Percentiles rank a stretch among this genome's conserved stretches.
These are phyloP conservation scores for Dryobotodes eremita DNA, from an alignment of 2,888 invertebrate genomes.

Conservation along the genomic window DNA sequence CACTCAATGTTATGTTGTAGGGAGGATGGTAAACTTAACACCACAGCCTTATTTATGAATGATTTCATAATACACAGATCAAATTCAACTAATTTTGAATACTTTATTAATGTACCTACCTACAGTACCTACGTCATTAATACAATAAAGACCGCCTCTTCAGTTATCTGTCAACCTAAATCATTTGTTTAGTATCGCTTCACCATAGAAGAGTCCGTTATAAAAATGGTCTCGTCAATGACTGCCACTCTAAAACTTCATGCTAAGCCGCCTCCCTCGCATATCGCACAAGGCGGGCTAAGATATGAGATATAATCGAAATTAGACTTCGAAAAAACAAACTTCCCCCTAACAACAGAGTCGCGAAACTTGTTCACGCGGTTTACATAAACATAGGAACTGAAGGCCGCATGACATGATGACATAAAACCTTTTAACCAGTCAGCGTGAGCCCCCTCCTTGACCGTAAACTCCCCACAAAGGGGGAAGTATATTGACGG, in stretches of 20 bases:
- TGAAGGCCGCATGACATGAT: slow-evolving; percentile 83
- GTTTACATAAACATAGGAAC: slow-evolving; percentile 82
- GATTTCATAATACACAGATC: slow-evolving; percentile 17
- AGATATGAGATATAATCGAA: slow-evolving; percentile 53
- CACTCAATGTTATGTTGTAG: slow-evolving; percentile 23
- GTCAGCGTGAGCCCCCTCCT: slow-evolving; percentile 62
- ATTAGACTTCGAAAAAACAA: slow-evolving; percentile 59
- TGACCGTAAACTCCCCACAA: slow-evolving; percentile 57
- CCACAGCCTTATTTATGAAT: slow-evolving; percentile 6
- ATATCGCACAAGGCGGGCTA: slow-evolving; percentile 44
- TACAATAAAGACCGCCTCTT: slow-evolving; percentile 8
- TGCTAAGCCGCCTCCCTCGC: slow-evolving; percentile 48
- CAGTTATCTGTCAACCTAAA: slow-evolving; percentile 3
- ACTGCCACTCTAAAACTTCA: slow-evolving; percentile 32
- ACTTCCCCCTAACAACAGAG: slow-evolving; percentile 71
- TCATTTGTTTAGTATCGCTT: slow-evolving; percentile 10
- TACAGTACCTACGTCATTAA: not conserved
- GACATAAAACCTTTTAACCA: slow-evolving; percentile 83
- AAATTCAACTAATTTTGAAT: not conserved
- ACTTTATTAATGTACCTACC: not conserved
- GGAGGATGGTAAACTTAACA: slow-evolving; percentile 32
- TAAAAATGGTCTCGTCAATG: slow-evolving; percentile 37
- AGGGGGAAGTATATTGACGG: slow-evolving; percentile 75
- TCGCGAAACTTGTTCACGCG: slow-evolving; percentile 76
- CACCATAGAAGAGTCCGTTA: slow-evolving; percentile 26